Evolutionary conservation across 92 coral and sea anemone species (phyloP).

Genomic region (Hydrozoanthus gracilis): DNA sequence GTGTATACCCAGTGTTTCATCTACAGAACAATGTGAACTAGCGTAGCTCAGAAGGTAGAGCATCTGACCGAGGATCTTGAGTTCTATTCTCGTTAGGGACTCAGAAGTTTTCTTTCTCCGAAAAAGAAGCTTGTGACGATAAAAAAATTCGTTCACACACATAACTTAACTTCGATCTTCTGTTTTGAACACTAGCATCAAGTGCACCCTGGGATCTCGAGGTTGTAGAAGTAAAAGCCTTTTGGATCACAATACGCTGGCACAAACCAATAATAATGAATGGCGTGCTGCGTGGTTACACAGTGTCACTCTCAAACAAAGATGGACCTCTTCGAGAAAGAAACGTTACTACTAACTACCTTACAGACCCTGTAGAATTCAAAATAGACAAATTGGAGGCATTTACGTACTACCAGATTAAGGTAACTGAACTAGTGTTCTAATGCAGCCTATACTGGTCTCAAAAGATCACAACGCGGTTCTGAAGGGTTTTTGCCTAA

Average conservation of each 20-base stretch:
- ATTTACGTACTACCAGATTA: conserved; percentile 38
- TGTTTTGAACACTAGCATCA: conserved; percentile 38
- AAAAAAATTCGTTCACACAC: too few species aligned
- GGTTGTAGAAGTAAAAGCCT: conserved; percentile 3
- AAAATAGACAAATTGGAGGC: conserved; percentile 30
- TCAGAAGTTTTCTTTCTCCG: too few species aligned
- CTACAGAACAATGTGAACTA: too few species aligned
- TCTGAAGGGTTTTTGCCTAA: too few species aligned
- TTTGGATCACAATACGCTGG: conserved; percentile 46
- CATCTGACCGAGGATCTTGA: too few species aligned
- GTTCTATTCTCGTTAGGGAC: too few species aligned
- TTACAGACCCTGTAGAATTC: conserved; percentile 30
- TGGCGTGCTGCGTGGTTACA: conserved; percentile 51
- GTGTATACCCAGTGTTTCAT: too few species aligned
- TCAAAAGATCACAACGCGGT: not conserved
- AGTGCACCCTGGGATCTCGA: conserved; percentile 40
- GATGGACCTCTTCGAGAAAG: not conserved
- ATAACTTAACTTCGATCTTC: not conserved
- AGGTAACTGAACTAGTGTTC: conserved; percentile 16
- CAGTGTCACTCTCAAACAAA: not conserved
- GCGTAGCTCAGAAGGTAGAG: too few species aligned
- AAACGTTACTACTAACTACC: conserved; percentile 24
- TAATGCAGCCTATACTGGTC: not conserved
- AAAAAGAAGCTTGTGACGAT: too few species aligned
- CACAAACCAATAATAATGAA: conserved; percentile 30